Evolutionary conservation across 2,888 invertebrate genomes (phyloP).

Genomic region (Ommatoiulus sabulosus): DNA sequence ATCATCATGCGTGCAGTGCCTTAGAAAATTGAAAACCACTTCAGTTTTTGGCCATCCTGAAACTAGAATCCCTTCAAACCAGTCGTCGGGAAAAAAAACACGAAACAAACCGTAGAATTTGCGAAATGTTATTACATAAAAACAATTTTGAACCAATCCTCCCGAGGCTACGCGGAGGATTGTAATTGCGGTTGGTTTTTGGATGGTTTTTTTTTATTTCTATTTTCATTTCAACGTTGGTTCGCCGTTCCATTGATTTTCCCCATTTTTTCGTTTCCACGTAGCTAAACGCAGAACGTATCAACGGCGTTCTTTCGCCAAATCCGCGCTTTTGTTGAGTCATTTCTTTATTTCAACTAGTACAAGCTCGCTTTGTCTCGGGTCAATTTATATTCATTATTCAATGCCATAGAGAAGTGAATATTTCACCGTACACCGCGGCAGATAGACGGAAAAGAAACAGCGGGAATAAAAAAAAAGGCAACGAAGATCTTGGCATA

Average conservation of each 20-base stretch:
- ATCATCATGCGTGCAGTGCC: too few relatives aligned
- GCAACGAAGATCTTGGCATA: slow-evolving; percentile 30
- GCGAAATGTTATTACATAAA: slow-evolving; percentile 32
- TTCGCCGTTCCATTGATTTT: slow-evolving; percentile 1
- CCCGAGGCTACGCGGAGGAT: neutral
- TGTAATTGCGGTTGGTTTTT: slow-evolving; percentile 2
- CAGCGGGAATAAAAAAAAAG: slow-evolving; percentile 29
- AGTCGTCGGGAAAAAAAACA: neutral
- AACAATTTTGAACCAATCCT: neutral
- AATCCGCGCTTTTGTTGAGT: slow-evolving; percentile 43
- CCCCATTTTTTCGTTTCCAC: neutral
- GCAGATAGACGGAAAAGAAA: slow-evolving; percentile 43
- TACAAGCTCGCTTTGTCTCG: slow-evolving; percentile 24
- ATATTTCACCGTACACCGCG: neutral
- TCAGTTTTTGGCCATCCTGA: slow-evolving; percentile 5
- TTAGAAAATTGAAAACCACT: neutral
- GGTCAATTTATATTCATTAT: slow-evolving; percentile 40
- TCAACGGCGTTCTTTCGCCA: slow-evolving; percentile 3
- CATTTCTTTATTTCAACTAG: slow-evolving; percentile 39
- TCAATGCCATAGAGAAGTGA: slow-evolving; percentile 22
- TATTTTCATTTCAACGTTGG: neutral
- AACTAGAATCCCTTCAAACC: neutral
- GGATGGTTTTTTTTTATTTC: neutral
- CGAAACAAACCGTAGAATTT: neutral
- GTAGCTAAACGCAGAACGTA: neutral